Evolutionary conservation across 1,140 invertebrate species (phyloP).

Genomic region (Procambarus clarkii): DNA sequence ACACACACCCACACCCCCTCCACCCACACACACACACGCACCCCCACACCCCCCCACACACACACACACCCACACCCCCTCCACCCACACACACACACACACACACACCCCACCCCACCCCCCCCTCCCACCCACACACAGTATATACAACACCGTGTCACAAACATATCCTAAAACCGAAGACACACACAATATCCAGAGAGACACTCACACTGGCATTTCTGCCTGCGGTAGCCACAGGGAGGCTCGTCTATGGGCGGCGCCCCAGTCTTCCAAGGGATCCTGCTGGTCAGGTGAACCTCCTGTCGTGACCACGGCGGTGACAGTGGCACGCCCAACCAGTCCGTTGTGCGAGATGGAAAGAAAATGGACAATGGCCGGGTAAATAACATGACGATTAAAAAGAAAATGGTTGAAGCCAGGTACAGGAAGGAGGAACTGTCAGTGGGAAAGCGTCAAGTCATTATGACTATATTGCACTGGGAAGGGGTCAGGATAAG

Average conservation of each 20-base stretch:
- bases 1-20: too few species aligned
- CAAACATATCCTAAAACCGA: too few species aligned
- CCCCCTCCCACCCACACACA: too few species aligned
- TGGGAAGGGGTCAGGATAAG: too few species aligned
- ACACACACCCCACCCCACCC: too few species aligned
- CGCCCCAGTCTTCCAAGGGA: constrained; percentile 86
- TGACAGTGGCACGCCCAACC: background rate
- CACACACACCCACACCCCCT: too few species aligned
- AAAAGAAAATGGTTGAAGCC: background rate
- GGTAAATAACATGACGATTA: background rate
- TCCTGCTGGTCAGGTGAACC: constrained; percentile 74
- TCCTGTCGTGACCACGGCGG: constrained; percentile 22
- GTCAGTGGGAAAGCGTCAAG: background rate
- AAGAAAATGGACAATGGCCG: background rate
- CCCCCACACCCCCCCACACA: too few species aligned
- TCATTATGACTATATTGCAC: too few species aligned
- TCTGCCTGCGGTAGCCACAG: constrained; percentile 94
- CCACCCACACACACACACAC: too few species aligned
- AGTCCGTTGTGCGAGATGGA: background rate
- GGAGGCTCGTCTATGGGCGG: constrained; percentile 93
- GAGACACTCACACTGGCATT: constrained; percentile 80
- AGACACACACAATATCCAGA: background rate
- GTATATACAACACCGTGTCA: too few species aligned
- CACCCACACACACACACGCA: too few species aligned
- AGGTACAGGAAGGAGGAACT: background rate